A percentile compares a stretch with the other conserved stretches of the same genome.
Conservation (phyloP, 2,113 vertebrate species). For the Castor canadensis region DNA sequence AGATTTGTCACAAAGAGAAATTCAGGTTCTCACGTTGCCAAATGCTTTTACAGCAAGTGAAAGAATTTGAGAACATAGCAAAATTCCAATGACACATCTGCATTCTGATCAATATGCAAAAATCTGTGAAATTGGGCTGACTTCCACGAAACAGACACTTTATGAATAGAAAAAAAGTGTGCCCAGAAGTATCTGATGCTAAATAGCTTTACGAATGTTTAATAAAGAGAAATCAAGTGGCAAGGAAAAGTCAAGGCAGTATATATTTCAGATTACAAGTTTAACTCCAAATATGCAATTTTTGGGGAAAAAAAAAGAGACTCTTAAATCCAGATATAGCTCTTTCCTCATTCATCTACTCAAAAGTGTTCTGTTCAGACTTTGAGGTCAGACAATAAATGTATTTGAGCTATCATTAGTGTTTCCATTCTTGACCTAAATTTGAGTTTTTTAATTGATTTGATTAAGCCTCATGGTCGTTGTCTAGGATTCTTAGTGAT, state of each 20-base stretch:
- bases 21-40: constrained; percentile 24
- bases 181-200: background rate
- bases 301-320: background rate
- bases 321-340: background rate
- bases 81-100: background rate
- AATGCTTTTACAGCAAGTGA: constrained; percentile 1
- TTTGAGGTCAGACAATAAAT: background rate
- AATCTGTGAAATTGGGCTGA: constrained; percentile 36
- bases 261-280: background rate
- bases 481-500: background rate
- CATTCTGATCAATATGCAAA: constrained; percentile 32
- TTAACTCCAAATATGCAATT: background rate
- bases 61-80: background rate
- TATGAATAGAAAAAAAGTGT: background rate
- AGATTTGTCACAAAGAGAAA: constrained; percentile 41
- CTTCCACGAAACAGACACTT: constrained; percentile 1
- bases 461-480: background rate
- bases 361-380: background rate
- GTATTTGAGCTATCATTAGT: background rate
- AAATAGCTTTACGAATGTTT: background rate
- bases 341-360: background rate
- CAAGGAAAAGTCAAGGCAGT: background rate
- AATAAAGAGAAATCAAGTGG: background rate
- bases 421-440: background rate
- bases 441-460: background rate